Conservation (phyloP, 2,888 invertebrate species). For the Drosophila kuntzei region DNA sequence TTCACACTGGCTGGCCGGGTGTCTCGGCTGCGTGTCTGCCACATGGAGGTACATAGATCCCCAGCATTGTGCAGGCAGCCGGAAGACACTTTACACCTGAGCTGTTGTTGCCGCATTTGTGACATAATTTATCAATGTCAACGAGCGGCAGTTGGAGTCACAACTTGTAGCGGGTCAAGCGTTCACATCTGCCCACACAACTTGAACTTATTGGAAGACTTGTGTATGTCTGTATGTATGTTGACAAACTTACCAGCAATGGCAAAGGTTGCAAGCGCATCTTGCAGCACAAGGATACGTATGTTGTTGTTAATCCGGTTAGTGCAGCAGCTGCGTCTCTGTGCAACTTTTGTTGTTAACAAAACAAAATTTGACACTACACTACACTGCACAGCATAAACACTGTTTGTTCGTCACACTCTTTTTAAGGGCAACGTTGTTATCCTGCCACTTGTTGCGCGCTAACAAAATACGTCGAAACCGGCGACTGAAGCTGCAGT, state of each 20-base stretch:
- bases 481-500: constrained; percentile 1
- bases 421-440: background rate
- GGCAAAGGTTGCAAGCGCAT: constrained; percentile 77
- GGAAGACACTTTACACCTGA: constrained; percentile 77
- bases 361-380: constrained; percentile 6
- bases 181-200: constrained; percentile 35
- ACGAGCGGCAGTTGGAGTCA: constrained; percentile 27
- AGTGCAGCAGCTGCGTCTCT: constrained; percentile 21
- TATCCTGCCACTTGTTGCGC: constrained; percentile 48
- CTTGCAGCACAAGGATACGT: constrained; percentile 40
- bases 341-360: background rate
- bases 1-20: constrained; percentile 31
- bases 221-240: too few relatives aligned
- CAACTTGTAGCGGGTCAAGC: constrained; percentile 56
- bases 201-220: background rate
- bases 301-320: constrained; percentile 42
- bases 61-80: constrained; percentile 56
- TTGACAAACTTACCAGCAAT: constrained; percentile 75
- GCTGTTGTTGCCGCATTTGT: constrained; percentile 33
- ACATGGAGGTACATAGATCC: constrained; percentile 2
- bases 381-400: constrained; percentile 43
- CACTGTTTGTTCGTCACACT: constrained; percentile 13
- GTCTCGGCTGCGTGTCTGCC: constrained; percentile 28
- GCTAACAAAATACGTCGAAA: constrained; percentile 4
- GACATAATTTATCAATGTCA: constrained; percentile 79